Evolutionary conservation across 2,113 vertebrate genomes (phyloP).

Genomic region (Nothobranchius furzeri): DNA sequence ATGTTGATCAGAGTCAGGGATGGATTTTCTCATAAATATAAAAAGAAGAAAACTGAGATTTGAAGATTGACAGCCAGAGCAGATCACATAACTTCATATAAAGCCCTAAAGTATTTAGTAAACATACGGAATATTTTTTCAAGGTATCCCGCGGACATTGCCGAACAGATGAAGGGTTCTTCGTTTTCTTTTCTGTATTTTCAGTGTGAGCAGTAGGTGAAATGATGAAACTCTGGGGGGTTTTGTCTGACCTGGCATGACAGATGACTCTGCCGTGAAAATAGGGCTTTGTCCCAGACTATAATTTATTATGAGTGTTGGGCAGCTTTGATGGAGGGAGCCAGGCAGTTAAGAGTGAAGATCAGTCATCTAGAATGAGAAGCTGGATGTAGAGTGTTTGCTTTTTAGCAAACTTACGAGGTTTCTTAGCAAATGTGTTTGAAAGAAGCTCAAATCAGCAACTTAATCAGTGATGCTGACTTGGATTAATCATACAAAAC

Average conservation of each 20-base stretch:
- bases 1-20: constrained; percentile 38
- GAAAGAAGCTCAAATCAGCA: constrained; percentile 11
- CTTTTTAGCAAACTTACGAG: constrained; percentile 28
- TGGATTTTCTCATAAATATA: constrained; percentile 17
- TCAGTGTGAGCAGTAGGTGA: constrained; percentile 73
- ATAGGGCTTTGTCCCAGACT: constrained; percentile 82
- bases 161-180: constrained; percentile 45
- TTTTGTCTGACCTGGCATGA: constrained; percentile 78
- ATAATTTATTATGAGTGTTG: constrained; percentile 83
- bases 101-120: constrained; percentile 32
- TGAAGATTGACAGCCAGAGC: constrained; percentile 7
- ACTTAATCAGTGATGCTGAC: constrained; percentile 6
- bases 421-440: constrained; percentile 28
- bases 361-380: constrained; percentile 77
- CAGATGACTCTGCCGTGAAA: constrained; percentile 78
- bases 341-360: constrained; percentile 66
- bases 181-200: constrained; percentile 57
- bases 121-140: constrained; percentile 50
- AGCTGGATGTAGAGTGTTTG: constrained; percentile 38
- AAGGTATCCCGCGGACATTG: constrained; percentile 49
- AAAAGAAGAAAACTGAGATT: constrained; percentile 15
- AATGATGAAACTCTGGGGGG: constrained; percentile 77
- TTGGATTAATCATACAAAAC: neutral
- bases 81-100: constrained; percentile 16
- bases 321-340: constrained; percentile 78